These are phyloP conservation scores for Otocyon megalotis DNA, from an alignment of 2,113 vertebrate genomes.

Conservation along the genomic window DNA sequence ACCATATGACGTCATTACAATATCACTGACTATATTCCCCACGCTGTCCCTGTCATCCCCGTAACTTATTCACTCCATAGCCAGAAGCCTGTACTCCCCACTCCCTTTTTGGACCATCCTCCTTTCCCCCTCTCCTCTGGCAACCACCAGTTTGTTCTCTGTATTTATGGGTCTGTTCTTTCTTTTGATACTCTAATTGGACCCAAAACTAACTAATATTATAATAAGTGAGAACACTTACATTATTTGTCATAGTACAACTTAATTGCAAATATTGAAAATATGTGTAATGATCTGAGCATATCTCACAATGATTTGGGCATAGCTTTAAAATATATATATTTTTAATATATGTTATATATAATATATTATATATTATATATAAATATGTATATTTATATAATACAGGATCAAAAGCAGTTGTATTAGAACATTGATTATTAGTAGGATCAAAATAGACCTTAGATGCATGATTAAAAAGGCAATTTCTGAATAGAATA, in stretches of 20 bases:
- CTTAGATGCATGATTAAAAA: not conserved
- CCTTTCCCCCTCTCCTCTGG: not conserved
- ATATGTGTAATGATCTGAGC: not conserved
- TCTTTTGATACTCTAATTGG: not conserved
- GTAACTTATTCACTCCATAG: not conserved
- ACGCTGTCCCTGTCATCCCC: not conserved
- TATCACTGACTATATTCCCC: not conserved
- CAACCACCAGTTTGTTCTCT: not conserved
- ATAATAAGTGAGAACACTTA: not conserved
- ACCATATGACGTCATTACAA: not conserved
- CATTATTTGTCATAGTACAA: not conserved
- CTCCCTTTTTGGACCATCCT: not conserved
- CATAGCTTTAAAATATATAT: not conserved
- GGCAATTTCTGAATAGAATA: not conserved
- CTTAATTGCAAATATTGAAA: conserved; percentile 6
- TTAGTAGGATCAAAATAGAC: not conserved
- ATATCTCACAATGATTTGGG: not conserved
- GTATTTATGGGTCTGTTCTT: not conserved
- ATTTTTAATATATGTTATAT: not conserved
- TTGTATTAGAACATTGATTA: not conserved
- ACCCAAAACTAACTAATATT: not conserved
- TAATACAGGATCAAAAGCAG: not conserved
- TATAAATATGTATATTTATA: no score
- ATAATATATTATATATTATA: no score
- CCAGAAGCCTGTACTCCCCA: not conserved